Evolutionary conservation across 2,113 vertebrate species (phyloP).

Genomic region (Leptodactylus fuscus): DNA sequence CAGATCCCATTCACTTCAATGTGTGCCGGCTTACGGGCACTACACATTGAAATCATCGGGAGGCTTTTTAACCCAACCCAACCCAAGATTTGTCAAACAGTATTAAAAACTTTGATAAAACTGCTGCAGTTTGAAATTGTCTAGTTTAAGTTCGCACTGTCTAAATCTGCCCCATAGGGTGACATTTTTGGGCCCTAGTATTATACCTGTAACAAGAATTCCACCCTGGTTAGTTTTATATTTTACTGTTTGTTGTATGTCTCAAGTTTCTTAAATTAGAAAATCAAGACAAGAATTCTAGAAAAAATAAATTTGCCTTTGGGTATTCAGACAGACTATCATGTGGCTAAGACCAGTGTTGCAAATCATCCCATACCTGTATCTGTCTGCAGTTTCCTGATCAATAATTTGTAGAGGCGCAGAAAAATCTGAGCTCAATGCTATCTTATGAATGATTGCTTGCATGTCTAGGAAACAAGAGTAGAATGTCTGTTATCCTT

Average conservation of each 20-base stretch:
- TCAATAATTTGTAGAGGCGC: not conserved
- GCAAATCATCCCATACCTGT: not conserved
- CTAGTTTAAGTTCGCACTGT: too few species aligned
- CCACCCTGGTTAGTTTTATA: not conserved
- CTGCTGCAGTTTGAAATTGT: too few species aligned
- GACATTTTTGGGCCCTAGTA: too few species aligned
- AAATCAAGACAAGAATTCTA: not conserved
- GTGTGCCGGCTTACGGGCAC: too few species aligned
- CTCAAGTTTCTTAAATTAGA: not conserved
- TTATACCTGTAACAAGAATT: too few species aligned
- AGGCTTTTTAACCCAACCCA: too few species aligned
- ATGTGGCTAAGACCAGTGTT: not conserved
- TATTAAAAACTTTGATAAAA: too few species aligned
- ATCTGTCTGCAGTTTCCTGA: not conserved
- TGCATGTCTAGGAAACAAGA: conserved; percentile 8
- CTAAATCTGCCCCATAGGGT: too few species aligned
- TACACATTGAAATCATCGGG: too few species aligned
- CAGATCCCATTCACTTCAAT: too few species aligned
- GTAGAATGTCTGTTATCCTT: not conserved
- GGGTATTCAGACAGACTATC: conserved; percentile 3
- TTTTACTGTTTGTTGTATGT: not conserved
- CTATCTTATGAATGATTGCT: not conserved
- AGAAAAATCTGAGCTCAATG: not conserved
- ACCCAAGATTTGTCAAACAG: too few species aligned
- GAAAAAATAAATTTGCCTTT: not conserved